These are phyloP conservation scores for Eulemur rubriventer DNA, from an alignment of 2,797 vertebrate genomes.

Conservation along the genomic window DNA sequence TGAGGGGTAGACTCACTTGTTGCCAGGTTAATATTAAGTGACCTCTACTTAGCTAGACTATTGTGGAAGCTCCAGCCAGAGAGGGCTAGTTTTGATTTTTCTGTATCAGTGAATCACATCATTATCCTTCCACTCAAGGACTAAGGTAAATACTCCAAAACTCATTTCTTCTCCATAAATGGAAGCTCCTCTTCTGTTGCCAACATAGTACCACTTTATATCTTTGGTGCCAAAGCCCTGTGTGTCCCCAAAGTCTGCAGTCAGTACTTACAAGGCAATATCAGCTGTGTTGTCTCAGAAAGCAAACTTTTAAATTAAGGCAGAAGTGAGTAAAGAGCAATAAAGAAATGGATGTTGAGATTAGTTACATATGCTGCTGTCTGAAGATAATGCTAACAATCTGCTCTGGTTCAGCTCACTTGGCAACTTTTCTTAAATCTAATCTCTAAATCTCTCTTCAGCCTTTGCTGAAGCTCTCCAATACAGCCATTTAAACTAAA, in stretches of 20 bases:
- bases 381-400: conserved; percentile 32
- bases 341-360: neutral
- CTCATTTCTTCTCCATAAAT: neutral
- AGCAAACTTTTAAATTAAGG: conserved; percentile 37
- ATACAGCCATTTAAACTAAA: conserved; percentile 55
- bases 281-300: conserved; percentile 27
- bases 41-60: neutral
- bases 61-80: neutral
- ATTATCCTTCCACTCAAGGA: neutral
- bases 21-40: neutral
- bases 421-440: conserved; percentile 41
- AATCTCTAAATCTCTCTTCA: conserved; percentile 48
- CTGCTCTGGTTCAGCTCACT: conserved; percentile 34
- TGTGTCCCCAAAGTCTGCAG: neutral
- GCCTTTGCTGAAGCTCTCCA: conserved; percentile 58
- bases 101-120: neutral
- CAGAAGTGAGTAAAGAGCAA: neutral
- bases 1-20: neutral
- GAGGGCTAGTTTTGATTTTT: neutral
- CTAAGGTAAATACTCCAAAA: neutral
- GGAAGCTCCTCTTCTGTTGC: neutral
- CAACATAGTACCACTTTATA: neutral
- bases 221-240: neutral
- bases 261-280: neutral
- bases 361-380: conserved; percentile 48